phyloP scores from a whole-genome alignment of 2,113 vertebrate species.

The Varanus komodoensis region DNA sequence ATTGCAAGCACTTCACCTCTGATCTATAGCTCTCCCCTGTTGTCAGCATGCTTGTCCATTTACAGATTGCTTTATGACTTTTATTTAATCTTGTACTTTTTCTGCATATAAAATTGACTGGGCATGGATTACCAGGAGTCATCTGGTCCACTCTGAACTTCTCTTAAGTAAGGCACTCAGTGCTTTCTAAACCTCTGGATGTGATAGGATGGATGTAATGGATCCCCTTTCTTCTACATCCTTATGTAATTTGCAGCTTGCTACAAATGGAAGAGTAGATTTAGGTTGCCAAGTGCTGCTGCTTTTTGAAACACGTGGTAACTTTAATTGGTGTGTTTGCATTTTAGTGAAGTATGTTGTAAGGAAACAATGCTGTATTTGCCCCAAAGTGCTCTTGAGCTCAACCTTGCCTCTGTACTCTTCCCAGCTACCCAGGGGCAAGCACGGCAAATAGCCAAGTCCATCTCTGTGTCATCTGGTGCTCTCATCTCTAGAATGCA shows the following conservation, averaged over 20 bases:
- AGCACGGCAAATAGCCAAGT: conserved; percentile 49
- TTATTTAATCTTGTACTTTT: neutral
- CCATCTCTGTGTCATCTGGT: conserved; percentile 66
- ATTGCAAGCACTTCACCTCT: neutral
- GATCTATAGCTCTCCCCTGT: neutral
- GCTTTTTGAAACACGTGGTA: conserved; percentile 56
- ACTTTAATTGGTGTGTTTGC: conserved; percentile 45
- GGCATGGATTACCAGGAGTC: neutral
- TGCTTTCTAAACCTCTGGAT: neutral
- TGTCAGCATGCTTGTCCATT: neutral
- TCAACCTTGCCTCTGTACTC: conserved; percentile 49
- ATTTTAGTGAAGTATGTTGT: conserved; percentile 51
- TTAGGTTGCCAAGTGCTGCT: conserved; percentile 41
- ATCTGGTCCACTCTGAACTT: neutral
- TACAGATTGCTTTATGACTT: neutral
- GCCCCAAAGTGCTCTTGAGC: conserved; percentile 48
- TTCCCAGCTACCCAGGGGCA: conserved; percentile 52
- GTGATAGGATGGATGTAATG: too few relatives aligned
- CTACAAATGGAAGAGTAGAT: conserved; percentile 42
- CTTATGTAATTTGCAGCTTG: conserved; percentile 17
- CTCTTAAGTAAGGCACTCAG: neutral
- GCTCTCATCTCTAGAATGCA: conserved; percentile 66
- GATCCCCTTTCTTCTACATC: conserved; percentile 14
- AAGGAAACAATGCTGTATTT: conserved; percentile 61
- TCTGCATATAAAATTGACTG: neutral